Base-by-base conservation (phyloP, 2,888 invertebrate genomes). In the Beris chalybata region DNA sequence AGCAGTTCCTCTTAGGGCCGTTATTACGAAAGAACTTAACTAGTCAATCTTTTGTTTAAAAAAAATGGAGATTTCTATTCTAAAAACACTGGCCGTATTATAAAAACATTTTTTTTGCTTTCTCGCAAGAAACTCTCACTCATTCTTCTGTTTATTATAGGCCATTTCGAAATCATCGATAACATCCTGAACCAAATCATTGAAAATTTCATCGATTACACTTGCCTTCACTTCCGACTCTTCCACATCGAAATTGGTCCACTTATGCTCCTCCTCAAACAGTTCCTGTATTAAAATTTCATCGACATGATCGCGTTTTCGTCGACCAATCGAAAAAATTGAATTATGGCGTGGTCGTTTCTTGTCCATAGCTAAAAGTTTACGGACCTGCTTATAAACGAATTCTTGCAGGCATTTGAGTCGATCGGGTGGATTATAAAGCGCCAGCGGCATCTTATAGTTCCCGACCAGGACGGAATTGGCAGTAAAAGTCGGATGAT, bases 231-330 rank as follows among this genome's bases (percentile, higher is more conserved):
- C 87, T 45, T 86, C 83, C 22, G 85, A 79, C 76, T 91, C 90
- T 74, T 91, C 90, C 56, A 84, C 80, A 75, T 89, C 87, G 74
- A 89, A 91, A 75, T 87, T 87, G 1, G 87, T 86, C 91, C 91
- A 92, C 70, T 86, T 85, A 12, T 84, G 82, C 75, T 91, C 90
- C 73, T 91, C 90, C 59, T 86, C 86, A 71, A 86, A 87, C 58
- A 88, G 83, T 77, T 91, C 91, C 66, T 86, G 82, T 38, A 89
- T 86, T 65, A 91, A 80, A 66, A 90, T 83, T 73, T 88, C 88
- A 74, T 91, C 90, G 3, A 91, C 89, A 70, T 86, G 84, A 76
- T 91, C 90, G 52, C 86, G 79, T 72, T 87, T 86, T 72, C 87
- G 87, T 22, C 85, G 81, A 70, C 86, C 86, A 83, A 87, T 87